Base-by-base conservation (phyloP, 2,113 vertebrate genomes). In the Suricata suricatta region DNA sequence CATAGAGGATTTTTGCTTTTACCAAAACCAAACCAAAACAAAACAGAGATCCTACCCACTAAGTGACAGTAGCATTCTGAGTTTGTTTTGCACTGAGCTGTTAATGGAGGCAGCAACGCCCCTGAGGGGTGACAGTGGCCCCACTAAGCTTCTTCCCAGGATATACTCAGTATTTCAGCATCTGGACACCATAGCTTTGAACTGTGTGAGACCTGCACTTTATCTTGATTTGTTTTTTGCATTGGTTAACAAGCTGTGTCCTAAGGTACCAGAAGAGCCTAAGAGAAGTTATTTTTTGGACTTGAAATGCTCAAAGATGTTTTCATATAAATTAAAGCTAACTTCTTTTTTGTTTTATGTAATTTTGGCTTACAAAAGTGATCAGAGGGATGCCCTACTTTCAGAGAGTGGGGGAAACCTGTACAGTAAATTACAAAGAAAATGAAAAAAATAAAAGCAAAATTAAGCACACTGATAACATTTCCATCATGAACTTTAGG, bases 381-480 rank as follows among this genome's bases (percentile, higher is more conserved):
- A 44, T 77, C 27, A 17, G 16, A 47, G 41, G 41, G 44, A 47
- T 47, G 16, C 74, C 27, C 41, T 77, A 77, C 27, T 77, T 77
- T 16, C 25, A 77, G 41, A 31, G 17, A 77, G 74, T 14, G 16
- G 27, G 41, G 27, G 7, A 31, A 47, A 10, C 41, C 41, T 77
- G 15, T 77, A 77, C 2, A 63, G 1, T 86, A 41, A 95, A 60
- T 35, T 80, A 95, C 9, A 90, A 57, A 95, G 50, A 86, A 44
- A 84, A 29, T 38, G 27, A 60, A n/a, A 15, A 64, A 85, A 92
- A 63, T 92, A 54, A 93, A 94, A 97, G 7, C 7, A 86, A 82
- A 95, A 66, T 82, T 21, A 91, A 87, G 11, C 16, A 50, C 8
- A 90, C 1, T 63, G 15, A 83, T 25, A 77, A 54, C n/a, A 81